Evolutionary conservation across 2,888 invertebrate species (phyloP), one percentile per base, ranked within the genome.

Genomic region (Agonopterix heracliana): DNA sequence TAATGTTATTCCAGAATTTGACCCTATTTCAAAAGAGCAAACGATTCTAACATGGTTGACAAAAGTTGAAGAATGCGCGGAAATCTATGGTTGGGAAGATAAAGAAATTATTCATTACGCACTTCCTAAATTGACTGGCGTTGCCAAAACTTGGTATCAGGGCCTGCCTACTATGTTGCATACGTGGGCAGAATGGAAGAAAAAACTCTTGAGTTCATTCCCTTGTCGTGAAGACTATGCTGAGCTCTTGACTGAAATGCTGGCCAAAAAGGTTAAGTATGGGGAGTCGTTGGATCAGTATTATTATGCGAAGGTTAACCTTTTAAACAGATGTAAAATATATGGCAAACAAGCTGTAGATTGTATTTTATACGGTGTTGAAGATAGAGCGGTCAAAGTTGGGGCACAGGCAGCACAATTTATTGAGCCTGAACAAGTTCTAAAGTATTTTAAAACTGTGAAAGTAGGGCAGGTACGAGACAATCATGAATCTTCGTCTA

Each of bases 71-170:
- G n/a, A n/a, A n/a, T n/a, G n/a, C n/a, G n/a, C n/a, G n/a, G n/a
- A n/a, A n/a, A n/a, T n/a, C n/a, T n/a, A n/a, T n/a, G n/a, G n/a
- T n/a, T n/a, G n/a, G n/a, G n/a, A n/a, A n/a, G n/a, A n/a, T n/a
- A n/a, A n/a, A n/a, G n/a, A n/a, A n/a, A n/a, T n/a, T n/a, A n/a
- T n/a, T n/a, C n/a, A n/a, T n/a, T n/a, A n/a, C n/a, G n/a, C n/a
- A n/a, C n/a, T n/a, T n/a, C 55, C 53, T 9, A 55, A 55, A 41
- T 38, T 55, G 12, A 13, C 38, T 10, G 55, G 58, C 1, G 2
- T 52, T 1, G 57, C 59, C 2, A 57, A 50, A 14, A 8, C 45
- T 0, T 60, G 59, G 57, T 57, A 57, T 40, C 57, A 55, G 40
- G 46, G 53, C 7, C 38, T 58, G 12, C 51, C 54, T 8, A 45